Percentiles rank a stretch among this genome's conserved stretches.
Conservation (phyloP, 2,888 invertebrate species). For the Leptopilina myrica region DNA sequence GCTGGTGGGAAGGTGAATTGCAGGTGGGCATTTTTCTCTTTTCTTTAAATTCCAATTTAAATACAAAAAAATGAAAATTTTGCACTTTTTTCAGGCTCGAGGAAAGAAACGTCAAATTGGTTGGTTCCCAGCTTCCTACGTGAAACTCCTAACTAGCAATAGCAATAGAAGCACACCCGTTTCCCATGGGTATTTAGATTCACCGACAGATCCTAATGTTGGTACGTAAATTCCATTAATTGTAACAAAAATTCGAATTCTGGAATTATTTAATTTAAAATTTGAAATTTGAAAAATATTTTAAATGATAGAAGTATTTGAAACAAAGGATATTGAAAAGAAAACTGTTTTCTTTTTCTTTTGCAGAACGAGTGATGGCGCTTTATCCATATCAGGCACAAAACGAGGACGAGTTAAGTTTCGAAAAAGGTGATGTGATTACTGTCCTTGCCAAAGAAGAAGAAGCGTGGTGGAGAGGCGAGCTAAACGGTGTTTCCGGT, state of each 20-base stretch:
- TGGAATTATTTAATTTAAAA: too few species aligned
- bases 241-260: too few species aligned
- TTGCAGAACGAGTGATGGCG: constrained; percentile 90
- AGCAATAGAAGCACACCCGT: constrained; percentile 75
- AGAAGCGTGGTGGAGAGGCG: constrained; percentile 98
- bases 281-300: too few species aligned
- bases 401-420: constrained; percentile 95
- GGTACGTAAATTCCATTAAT: constrained; percentile 62
- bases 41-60: too few species aligned
- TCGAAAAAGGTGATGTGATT: constrained; percentile 94
- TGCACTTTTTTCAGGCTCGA: constrained; percentile 73
- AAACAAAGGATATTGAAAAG: too few species aligned
- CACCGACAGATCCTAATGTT: constrained; percentile 73
- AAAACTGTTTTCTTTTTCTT: constrained; percentile 38
- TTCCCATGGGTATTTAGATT: constrained; percentile 75
- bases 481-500: constrained; percentile 91
- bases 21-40: constrained; percentile 80
- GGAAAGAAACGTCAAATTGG: constrained; percentile 95
- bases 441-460: constrained; percentile 93
- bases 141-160: constrained; percentile 81
- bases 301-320: too few species aligned
- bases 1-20: constrained; percentile 99
- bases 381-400: constrained; percentile 95
- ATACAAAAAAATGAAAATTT: constrained; percentile 26
- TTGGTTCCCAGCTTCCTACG: constrained; percentile 99